A percentile compares a stretch with the other conserved stretches of the same genome.
Evolutionary conservation across 2,797 vertebrate genomes (phyloP).

Genomic region (Argentina silus): DNA sequence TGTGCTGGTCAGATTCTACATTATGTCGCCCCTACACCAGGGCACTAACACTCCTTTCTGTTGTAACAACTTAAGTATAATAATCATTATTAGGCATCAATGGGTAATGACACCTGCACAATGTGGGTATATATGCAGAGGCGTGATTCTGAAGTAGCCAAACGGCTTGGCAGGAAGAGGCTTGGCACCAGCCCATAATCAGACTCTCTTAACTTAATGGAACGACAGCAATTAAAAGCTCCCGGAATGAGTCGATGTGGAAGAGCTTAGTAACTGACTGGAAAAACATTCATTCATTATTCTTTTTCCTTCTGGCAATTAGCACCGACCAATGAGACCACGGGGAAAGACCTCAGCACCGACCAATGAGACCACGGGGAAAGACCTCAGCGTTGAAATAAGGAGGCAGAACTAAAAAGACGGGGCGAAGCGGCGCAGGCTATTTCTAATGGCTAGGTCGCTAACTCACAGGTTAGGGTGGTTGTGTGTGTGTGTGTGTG

Average conservation of each 20-base stretch:
- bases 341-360: neutral
- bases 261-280: neutral
- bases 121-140: neutral
- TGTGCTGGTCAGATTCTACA: too few relatives aligned
- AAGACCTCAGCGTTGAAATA: neutral
- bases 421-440: too few relatives aligned
- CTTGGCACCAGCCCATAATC: slow-evolving; percentile 19
- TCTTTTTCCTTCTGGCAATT: neutral
- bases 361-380: too few relatives aligned
- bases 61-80: too few relatives aligned
- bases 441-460: too few relatives aligned
- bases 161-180: slow-evolving; percentile 14
- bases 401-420: too few relatives aligned
- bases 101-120: neutral
- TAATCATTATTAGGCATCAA: neutral
- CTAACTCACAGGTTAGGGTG: too few relatives aligned
- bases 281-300: neutral
- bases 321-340: too few relatives aligned
- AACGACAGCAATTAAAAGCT: slow-evolving; percentile 31
- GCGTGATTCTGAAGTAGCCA: slow-evolving; percentile 5
- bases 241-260: neutral
- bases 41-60: too few relatives aligned
- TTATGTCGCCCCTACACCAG: too few relatives aligned
- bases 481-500: too few relatives aligned
- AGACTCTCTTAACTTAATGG: slow-evolving; percentile 34